These are phyloP conservation scores for Centropristis striata DNA, from an alignment of 2,113 vertebrate species.

Conservation along the genomic window DNA sequence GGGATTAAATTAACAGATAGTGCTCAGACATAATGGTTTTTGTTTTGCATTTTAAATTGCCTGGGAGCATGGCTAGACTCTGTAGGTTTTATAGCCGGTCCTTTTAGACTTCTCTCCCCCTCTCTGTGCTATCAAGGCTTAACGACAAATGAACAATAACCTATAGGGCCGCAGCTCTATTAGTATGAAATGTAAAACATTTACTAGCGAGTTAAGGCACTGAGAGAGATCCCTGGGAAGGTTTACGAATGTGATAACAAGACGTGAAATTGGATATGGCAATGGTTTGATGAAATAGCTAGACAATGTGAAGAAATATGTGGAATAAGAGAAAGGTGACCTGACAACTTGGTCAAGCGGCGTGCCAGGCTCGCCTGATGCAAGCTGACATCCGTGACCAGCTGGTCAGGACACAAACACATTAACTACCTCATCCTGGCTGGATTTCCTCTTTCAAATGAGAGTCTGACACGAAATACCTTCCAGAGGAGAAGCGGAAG, in stretches of 20 bases:
- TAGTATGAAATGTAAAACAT: conserved; percentile 66
- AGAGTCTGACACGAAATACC: conserved; percentile 84
- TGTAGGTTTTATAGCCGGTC: conserved; percentile 92
- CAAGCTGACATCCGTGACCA: conserved; percentile 70
- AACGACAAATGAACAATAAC: conserved; percentile 73
- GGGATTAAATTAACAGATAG: conserved; percentile 99
- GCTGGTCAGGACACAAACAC: conserved; percentile 85
- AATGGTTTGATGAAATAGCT: conserved; percentile 52
- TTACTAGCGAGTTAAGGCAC: conserved; percentile 26
- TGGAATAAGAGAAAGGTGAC: conserved; percentile 54
- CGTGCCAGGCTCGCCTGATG: conserved; percentile 46
- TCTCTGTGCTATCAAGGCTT: conserved; percentile 38
- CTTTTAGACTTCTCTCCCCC: conserved; percentile 81
- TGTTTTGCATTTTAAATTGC: conserved; percentile 99
- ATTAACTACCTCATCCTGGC: conserved; percentile 90
- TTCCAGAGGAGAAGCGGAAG: conserved; percentile 68
- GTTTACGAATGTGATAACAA: not conserved
- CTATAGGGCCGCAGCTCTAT: conserved; percentile 44
- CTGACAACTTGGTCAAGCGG: conserved; percentile 64
- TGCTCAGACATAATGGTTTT: conserved; percentile 99
- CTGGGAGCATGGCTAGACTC: conserved; percentile 92
- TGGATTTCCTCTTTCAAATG: conserved; percentile 91
- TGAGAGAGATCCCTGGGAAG: not conserved
- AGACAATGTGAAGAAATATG: conserved; percentile 47
- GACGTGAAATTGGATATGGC: conserved; percentile 35